These are phyloP conservation scores for Platichthys stellatus DNA, from an alignment of 2,113 vertebrate species.

Conservation along the genomic window DNA sequence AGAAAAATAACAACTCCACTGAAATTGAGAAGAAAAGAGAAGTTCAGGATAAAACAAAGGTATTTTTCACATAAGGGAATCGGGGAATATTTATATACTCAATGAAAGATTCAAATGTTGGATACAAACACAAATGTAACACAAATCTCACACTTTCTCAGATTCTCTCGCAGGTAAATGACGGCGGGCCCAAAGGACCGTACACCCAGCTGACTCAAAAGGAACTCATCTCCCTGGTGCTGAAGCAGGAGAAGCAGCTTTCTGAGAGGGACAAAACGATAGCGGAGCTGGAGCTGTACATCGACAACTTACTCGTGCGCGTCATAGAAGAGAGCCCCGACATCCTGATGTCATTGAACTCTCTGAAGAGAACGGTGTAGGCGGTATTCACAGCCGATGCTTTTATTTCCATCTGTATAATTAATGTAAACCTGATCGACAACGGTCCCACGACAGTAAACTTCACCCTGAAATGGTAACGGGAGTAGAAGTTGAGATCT, in stretches of 20 bases:
- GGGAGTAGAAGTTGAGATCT: not conserved
- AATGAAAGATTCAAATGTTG: too few species aligned
- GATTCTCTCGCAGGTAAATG: constrained; percentile 52
- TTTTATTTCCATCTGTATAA: not conserved
- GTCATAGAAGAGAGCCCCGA: constrained; percentile 93
- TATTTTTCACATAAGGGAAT: constrained; percentile 18
- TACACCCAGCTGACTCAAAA: constrained; percentile 90
- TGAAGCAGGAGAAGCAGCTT: constrained; percentile 89
- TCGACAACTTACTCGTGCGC: constrained; percentile 91
- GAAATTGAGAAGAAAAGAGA: constrained; percentile 7
- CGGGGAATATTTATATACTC: too few species aligned
- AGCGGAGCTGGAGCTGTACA: constrained; percentile 91
- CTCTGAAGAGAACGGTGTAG: constrained; percentile 57
- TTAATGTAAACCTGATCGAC: constrained; percentile 2
- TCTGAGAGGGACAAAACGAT: constrained; percentile 87
- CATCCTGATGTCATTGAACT: constrained; percentile 84
- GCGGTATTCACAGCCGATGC: not conserved
- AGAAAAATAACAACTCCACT: constrained; percentile 46
- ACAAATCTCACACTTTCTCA: too few species aligned
- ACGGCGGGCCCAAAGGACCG: constrained; percentile 76
- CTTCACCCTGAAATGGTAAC: not conserved
- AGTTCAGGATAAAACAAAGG: constrained; percentile 63
- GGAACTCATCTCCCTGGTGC: constrained; percentile 90
- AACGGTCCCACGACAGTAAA: not conserved
- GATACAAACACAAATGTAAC: too few species aligned